These are phyloP conservation scores for Hololepta plana DNA, from an alignment of 2,888 invertebrate genomes.

Conservation along the genomic window DNA sequence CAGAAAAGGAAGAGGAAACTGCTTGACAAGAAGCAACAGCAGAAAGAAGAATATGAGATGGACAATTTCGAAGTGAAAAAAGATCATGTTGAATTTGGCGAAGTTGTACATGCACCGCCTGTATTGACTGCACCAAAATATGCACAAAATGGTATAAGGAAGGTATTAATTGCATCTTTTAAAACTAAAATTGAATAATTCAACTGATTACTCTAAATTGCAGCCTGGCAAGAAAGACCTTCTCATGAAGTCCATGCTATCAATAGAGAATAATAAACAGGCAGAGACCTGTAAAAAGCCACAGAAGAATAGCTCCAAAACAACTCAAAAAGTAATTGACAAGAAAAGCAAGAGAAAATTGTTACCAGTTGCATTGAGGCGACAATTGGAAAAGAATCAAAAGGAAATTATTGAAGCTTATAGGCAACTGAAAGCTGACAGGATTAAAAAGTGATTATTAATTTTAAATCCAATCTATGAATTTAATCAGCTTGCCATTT, in stretches of 20 bases:
- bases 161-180: slow-evolving; percentile 10
- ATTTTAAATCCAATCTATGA: too few relatives aligned
- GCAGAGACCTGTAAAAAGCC: slow-evolving; percentile 24
- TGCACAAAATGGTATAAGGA: slow-evolving; percentile 26
- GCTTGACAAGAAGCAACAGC: slow-evolving; percentile 29
- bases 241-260: slow-evolving; percentile 35
- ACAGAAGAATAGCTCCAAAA: too few relatives aligned
- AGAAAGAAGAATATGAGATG: slow-evolving; percentile 13
- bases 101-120: slow-evolving; percentile 57
- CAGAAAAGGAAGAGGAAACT: slow-evolving; percentile 35
- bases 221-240: slow-evolving; percentile 47
- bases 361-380: slow-evolving; percentile 35
- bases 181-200: slow-evolving; percentile 1
- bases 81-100: slow-evolving; percentile 58
- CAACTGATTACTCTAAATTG: slow-evolving; percentile 13
- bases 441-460: too few relatives aligned
- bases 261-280: not conserved
- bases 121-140: slow-evolving; percentile 35
- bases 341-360: slow-evolving; percentile 41
- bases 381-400: slow-evolving; percentile 39
- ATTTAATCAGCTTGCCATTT: too few relatives aligned
- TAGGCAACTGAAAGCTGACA: slow-evolving; percentile 36
- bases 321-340: slow-evolving; percentile 20
- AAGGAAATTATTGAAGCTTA: slow-evolving; percentile 39
- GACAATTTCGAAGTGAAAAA: slow-evolving; percentile 31